phyloP scores from a whole-genome alignment of 2,888 invertebrate species.

The Dryocosmus kuriphilus region DNA sequence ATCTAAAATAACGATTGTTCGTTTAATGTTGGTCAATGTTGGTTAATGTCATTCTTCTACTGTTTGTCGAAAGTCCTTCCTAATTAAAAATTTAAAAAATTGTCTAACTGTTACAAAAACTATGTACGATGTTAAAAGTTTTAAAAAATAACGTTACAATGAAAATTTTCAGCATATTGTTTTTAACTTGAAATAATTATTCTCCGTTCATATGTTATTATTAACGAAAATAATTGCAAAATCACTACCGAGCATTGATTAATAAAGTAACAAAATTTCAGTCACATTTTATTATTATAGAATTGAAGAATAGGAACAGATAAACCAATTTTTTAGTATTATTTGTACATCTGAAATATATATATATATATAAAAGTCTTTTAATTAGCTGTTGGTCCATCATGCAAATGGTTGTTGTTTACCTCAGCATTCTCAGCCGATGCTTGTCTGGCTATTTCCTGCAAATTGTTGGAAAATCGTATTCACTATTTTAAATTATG shows the following conservation, averaged over 20 bases:
- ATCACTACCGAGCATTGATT: not conserved
- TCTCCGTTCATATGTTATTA: no score
- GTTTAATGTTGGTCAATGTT: no score
- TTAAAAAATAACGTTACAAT: no score
- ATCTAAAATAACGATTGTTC: slow-evolving; percentile 6
- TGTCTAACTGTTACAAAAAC: no score
- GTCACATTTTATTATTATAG: not conserved
- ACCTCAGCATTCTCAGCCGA: slow-evolving; percentile 61
- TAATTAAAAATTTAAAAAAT: not conserved
- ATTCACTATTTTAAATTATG: no score
- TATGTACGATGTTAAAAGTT: no score
- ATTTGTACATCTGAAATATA: slow-evolving; percentile 44
- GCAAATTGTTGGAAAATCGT: slow-evolving; percentile 40
- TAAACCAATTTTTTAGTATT: not conserved
- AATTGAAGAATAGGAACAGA: not conserved
- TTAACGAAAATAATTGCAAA: not conserved
- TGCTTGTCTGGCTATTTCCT: slow-evolving; percentile 67
- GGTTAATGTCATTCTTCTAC: slow-evolving; percentile 10
- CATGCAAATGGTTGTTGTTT: slow-evolving; percentile 57
- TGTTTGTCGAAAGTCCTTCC: not conserved
- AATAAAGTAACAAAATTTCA: not conserved
- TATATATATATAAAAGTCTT: not conserved
- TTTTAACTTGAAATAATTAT: no score
- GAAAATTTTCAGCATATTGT: no score
- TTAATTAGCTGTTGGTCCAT: slow-evolving; percentile 32